Conservation (phyloP, 1,140 invertebrate genomes). For the Anastrepha ludens region DNA sequence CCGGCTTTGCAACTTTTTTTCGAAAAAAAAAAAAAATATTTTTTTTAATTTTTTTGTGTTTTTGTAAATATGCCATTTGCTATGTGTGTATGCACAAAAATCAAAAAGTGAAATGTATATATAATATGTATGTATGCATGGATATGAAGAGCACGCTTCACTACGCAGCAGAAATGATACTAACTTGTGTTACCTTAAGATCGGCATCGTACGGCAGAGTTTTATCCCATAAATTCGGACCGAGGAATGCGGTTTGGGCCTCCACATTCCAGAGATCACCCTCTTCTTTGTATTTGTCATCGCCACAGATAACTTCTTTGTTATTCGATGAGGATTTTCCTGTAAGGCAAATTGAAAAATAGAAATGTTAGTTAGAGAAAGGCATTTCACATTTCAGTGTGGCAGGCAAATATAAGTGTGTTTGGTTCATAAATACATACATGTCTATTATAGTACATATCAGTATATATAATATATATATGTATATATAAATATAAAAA, state of each 20-base stretch:
- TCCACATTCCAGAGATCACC: conserved; percentile 90
- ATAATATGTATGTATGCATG: not conserved
- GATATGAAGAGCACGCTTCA: conserved; percentile 70
- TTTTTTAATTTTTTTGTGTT: not conserved
- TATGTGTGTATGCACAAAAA: conserved; percentile 10
- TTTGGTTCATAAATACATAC: no score
- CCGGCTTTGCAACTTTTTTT: no score
- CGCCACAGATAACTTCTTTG: conserved; percentile 78
- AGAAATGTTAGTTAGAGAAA: not conserved
- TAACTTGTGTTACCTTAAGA: conserved; percentile 91
- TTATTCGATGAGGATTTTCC: conserved; percentile 79
- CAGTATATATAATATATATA: not conserved
- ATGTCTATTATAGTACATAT: no score
- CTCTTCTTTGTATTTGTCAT: conserved; percentile 89
- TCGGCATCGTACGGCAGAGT: conserved; percentile 91
- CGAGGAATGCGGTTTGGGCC: conserved; percentile 93
- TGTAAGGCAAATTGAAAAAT: conserved; percentile 65
- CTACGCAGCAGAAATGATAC: conserved; percentile 77
- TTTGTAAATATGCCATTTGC: not conserved
- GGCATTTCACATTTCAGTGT: not conserved
- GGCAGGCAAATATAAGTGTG: not conserved
- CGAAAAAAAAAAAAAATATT: no score
- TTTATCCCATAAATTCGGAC: conserved; percentile 96
- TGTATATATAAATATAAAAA: not conserved
- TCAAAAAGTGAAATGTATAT: not conserved